Evolutionary conservation across 2,113 vertebrate genomes (phyloP).

Genomic region (Dicentrarchus labrax): DNA sequence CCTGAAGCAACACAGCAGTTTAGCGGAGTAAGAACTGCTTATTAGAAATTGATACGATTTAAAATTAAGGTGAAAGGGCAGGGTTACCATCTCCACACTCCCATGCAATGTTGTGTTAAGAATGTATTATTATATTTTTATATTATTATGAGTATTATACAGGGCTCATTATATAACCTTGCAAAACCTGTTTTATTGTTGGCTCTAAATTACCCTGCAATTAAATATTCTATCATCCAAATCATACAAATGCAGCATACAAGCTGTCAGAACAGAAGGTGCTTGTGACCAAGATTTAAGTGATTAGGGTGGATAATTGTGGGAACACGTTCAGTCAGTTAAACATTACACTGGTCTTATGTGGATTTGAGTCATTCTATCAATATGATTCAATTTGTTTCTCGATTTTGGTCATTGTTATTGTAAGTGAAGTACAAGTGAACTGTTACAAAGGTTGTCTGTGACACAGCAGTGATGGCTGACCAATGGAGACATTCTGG

Average conservation of each 20-base stretch:
- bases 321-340: slow-evolving; percentile 24
- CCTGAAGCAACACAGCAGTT: not conserved
- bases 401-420: not conserved
- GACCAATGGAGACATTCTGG: slow-evolving; percentile 67
- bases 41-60: not conserved
- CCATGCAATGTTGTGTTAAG: not conserved
- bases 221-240: slow-evolving; percentile 26
- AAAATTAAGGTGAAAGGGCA: not conserved
- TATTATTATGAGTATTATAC: too few species aligned
- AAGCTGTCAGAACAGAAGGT: not conserved
- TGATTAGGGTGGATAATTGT: slow-evolving; percentile 12
- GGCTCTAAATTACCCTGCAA: not conserved
- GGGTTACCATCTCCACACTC: not conserved
- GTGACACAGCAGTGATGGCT: slow-evolving; percentile 3
- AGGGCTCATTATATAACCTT: not conserved
- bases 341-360: not conserved
- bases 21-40: not conserved
- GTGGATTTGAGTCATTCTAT: not conserved
- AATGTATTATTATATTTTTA: not conserved
- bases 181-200: slow-evolving; percentile 39
- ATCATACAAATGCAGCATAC: slow-evolving; percentile 13
- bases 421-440: slow-evolving; percentile 10
- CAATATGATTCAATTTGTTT: not conserved
- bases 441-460: slow-evolving; percentile 6
- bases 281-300: slow-evolving; percentile 20